Evolutionary conservation across 1,140 invertebrate species (phyloP), one percentile per base, ranked within the genome.

Genomic region (Acromyrmex echinatior): DNA sequence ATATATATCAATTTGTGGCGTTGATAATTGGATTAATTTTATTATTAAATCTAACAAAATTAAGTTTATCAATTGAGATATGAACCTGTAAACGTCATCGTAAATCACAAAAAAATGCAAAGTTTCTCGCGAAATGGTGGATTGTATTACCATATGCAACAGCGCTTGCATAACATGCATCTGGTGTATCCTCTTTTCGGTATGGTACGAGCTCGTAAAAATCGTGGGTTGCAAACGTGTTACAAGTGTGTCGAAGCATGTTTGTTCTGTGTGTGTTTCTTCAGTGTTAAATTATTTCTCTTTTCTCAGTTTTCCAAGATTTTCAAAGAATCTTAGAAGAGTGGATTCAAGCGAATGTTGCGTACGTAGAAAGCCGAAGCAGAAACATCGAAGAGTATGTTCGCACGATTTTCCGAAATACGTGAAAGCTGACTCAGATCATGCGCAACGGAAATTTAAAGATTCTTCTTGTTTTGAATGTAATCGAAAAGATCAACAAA

Each of bases 171-270:
- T 92, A 87, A 58, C 90, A 31, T 91, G 92, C 87, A 88, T 92
- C 16, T 93, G 92, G 92, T 86, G 86, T 60, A 74, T 88, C 35
- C 25, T 93, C 21, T 79, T 92, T 35, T 92, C 92, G 62, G 60
- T 86, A 56, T 92, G 91, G 92, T 93, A 88, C 71, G 80, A 66
- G 31, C 7, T 21, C 4, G 18, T 82, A 18, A 82, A 35, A 68
- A 14, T 45, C 4, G 25, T 28, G 18, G 31, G 1, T 70, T 5
- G 5, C n/a, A 53, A 68, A 56, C 51, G 6, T 21, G 6, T 21
- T 28, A 28, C 18, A 2, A 56, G n/a, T 56, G 21, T 18, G 63
- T n/a, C 28, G 12, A 39, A 58, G 14, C n/a, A 53, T n/a, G 21
- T 51, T 25, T 16, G 25, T 71, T 60, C 5, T 9, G 10, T 9